These are phyloP conservation scores for Malurus melanocephalus DNA, from an alignment of 2,113 vertebrate genomes.

Conservation along the genomic window DNA sequence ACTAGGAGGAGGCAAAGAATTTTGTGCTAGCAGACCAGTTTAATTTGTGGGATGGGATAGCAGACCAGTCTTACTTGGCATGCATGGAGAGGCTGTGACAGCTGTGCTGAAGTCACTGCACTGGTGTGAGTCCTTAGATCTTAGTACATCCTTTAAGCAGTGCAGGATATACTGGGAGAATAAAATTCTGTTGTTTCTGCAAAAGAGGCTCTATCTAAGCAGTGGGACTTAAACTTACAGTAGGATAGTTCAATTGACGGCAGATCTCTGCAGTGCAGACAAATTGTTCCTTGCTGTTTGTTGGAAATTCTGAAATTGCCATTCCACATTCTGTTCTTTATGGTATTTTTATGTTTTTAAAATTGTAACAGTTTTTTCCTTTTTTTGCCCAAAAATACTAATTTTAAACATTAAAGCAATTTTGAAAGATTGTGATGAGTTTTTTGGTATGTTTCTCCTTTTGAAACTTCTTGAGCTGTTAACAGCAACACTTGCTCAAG, in stretches of 20 bases:
- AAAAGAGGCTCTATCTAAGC: neutral
- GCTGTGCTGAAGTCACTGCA: neutral
- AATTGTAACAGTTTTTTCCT: neutral
- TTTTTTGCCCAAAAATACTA: rapidly evolving
- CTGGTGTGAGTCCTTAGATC: neutral
- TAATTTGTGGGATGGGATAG: neutral
- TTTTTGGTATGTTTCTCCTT: neutral
- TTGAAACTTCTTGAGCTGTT: neutral
- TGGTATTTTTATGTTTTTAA: neutral
- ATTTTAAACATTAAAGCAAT: neutral
- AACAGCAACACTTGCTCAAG: neutral
- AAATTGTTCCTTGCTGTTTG: neutral
- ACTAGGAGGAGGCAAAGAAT: neutral
- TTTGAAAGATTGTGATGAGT: neutral
- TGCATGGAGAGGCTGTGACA: rapidly evolving
- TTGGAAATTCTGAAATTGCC: neutral
- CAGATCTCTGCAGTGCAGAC: neutral
- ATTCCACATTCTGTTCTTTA: neutral
- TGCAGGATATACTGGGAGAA: neutral
- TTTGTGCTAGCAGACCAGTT: rapidly evolving
- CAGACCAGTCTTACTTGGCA: neutral
- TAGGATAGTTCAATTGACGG: neutral
- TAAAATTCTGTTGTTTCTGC: neutral
- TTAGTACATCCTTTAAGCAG: neutral
- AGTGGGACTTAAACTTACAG: neutral